A percentile compares a stretch with the other conserved stretches of the same genome.
These are phyloP conservation scores for Callyntrura sp. DNA, from an alignment of 2,888 invertebrate species.

Conservation along the genomic window DNA sequence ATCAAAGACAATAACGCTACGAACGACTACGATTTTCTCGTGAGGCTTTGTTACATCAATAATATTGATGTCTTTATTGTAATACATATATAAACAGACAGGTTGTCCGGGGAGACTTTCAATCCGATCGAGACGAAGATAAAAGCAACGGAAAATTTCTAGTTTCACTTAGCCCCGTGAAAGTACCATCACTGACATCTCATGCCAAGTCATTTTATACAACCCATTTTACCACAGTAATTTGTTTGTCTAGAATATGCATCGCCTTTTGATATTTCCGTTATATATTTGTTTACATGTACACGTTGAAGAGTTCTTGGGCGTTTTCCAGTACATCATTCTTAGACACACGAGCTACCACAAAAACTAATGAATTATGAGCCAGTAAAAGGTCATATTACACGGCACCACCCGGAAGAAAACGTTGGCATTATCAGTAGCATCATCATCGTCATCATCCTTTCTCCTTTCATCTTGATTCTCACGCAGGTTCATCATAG, in stretches of 20 bases:
- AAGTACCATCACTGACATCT: neutral
- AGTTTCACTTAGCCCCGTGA: neutral
- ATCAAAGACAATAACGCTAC: no score
- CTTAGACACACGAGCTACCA: neutral
- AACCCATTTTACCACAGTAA: no score
- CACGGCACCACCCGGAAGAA: constrained; percentile 21
- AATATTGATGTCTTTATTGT: constrained; percentile 15
- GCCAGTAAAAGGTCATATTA: neutral
- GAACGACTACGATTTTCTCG: neutral
- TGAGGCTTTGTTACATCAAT: constrained; percentile 71
- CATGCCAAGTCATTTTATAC: no score
- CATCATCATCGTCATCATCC: constrained; percentile 33
- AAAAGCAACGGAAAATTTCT: neutral
- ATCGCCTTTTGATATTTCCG: no score
- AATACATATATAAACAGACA: neutral
- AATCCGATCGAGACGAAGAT: neutral
- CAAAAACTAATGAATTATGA: neutral
- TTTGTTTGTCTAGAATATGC: no score
- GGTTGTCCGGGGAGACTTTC: constrained; percentile 66
- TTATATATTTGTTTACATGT: no score
- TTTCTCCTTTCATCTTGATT: constrained; percentile 22
- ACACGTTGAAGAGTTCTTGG: neutral
- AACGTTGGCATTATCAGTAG: neutral
- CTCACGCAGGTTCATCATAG: neutral
- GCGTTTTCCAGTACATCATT: neutral